Evolutionary conservation across 2,797 vertebrate species (phyloP), one percentile per base, ranked within the genome.

Genomic region (Sciaenops ocellatus): DNA sequence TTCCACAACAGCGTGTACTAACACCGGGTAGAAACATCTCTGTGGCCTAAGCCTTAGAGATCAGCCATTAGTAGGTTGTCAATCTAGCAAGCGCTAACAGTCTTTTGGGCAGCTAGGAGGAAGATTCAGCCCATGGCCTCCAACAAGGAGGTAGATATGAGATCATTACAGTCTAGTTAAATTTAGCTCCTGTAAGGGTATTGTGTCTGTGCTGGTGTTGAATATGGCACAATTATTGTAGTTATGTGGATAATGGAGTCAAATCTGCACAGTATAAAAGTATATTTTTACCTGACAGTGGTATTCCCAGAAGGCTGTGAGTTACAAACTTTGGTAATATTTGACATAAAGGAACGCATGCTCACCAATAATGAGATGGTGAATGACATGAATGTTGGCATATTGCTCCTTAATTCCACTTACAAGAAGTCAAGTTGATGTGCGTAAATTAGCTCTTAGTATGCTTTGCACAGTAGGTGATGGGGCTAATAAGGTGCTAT

Each of bases 11-110:
- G 85, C 85, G 67, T 90, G 90, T 82, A 89, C 89, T 90, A 90
- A 92, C 89, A 91, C 76, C 17, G 46, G 86, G 78, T 85, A 87
- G 83, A 80, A 83, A 87, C 85, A 92, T 91, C 80, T 89, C 83
- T 83, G 83, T 82, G 85, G 87, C 83, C 84, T 76, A 73, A 82
- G 84, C 91, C 89, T 90, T 22, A 85, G 91, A 90, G 89, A 93
- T 90, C 83, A 85, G 82, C 85, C 93, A 95, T 95, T 94, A 95
- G 90, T 88, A 89, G 90, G 80, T 73, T 94, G 94, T 94, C 94
- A 94, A 89, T 90, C 85, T 79, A 75, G 89, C 69, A 42, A 83
- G 84, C 69, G 69, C 85, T 87, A 90, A 85, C 85, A 82, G 86
- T 89, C 85, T 89, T 92, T 63, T 81, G 83, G 90, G 86, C 85